These are phyloP conservation scores for Alosa alosa DNA, from an alignment of 2,113 vertebrate genomes.

Conservation along the genomic window DNA sequence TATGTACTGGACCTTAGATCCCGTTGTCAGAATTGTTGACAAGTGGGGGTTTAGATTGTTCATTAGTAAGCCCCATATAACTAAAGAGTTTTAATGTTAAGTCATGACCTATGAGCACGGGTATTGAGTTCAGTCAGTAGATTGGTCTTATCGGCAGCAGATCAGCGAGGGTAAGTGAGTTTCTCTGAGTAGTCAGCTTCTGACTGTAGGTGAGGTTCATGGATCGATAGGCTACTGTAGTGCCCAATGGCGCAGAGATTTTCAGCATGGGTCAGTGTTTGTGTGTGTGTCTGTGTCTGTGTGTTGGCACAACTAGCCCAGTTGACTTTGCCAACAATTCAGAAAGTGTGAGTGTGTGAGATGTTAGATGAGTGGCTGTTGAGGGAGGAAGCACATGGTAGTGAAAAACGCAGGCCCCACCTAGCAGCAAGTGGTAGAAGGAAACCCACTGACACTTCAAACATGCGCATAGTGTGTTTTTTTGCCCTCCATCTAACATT, in stretches of 20 bases:
- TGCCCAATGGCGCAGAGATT: not conserved
- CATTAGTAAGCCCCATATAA: not conserved
- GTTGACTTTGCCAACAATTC: not conserved
- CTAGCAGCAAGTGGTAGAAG: not conserved
- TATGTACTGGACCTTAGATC: too few species aligned
- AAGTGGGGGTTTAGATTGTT: not conserved
- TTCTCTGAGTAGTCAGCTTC: not conserved
- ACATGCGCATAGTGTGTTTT: not conserved
- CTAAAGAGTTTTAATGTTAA: too few species aligned
- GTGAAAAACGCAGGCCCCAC: not conserved
- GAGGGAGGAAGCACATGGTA: not conserved
- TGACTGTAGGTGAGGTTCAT: not conserved
- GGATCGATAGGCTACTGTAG: not conserved
- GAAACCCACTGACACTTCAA: not conserved
- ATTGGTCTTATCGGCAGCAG: not conserved
- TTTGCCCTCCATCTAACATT: not conserved
- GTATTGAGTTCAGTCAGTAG: not conserved
- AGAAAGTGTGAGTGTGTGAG: not conserved
- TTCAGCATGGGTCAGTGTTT: not conserved
- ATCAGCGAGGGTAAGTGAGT: not conserved
- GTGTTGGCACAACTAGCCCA: not conserved
- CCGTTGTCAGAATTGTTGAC: not conserved
- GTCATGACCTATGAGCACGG: too few species aligned
- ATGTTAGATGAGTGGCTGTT: not conserved
- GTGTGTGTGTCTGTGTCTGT: slow-evolving; percentile 24